Base-by-base conservation (phyloP, 2,113 vertebrate species). In the Anthoscopus minutus region DNA sequence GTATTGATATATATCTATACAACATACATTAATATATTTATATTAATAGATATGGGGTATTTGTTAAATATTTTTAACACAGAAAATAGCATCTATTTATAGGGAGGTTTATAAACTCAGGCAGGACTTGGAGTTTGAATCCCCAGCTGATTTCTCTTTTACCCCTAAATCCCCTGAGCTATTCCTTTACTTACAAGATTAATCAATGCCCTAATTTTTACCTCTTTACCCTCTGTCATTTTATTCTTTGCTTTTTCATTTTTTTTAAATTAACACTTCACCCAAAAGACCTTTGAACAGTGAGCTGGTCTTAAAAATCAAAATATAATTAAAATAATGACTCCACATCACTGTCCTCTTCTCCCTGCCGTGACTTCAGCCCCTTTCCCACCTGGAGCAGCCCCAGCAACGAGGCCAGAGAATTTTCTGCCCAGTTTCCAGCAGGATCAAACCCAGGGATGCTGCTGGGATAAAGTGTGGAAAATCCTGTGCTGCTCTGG, bases 341-440 rank as follows among this genome's bases (percentile, higher is more conserved):
- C 37, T 56, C 4, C 8, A n/a, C 4, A 21, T n/a, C 33, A 37
- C 8, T 13, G 6, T 22, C n/a, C 15, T 27, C 62, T 18, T 9
- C 54, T 58, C 17, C 2, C 15, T 44, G 69, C 54, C 2, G 0
- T 7, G 62, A 23, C 13, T 48, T 22, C 58, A 50, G 57, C 9
- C 44, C 44, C 0, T 18, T 15, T 48, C 33, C 76, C 27, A 5
- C 57, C 61, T 4, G 1, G 25, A 50, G 48, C 74, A 73, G 51
- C 56, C 1, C 28, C 5, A 2, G 4, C 10, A 1, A 2, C 0
- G 4, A 17, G 53, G 30, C 40, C 1, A 2, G 1, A 0, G 8
- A 8, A 27, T 0, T 24, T 60, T 33, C 74, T 11, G 13, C 11
- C 1, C 0, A 2, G 51, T 15, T 70, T 25, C 9, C 72, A 37